Conservation (phyloP, 2,797 vertebrate genomes). For the Echeneis naucrates region DNA sequence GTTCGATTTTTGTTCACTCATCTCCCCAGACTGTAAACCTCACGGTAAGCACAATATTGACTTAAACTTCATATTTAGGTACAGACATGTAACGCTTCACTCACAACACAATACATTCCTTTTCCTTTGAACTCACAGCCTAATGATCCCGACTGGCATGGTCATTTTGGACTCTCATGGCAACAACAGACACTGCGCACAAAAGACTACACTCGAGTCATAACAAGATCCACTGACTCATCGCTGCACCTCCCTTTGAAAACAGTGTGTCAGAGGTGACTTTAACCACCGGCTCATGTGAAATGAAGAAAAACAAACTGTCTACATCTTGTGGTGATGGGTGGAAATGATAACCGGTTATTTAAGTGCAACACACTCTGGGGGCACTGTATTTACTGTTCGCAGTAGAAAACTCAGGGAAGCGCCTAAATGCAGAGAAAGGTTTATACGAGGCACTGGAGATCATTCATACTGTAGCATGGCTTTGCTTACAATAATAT, state of each 20-base stretch:
- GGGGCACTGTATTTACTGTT: constrained; percentile 36
- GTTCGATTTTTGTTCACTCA: constrained; percentile 27
- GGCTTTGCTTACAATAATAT: constrained; percentile 53
- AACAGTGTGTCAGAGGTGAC: constrained; percentile 17
- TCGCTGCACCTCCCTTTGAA: constrained; percentile 7
- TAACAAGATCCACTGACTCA: constrained; percentile 34
- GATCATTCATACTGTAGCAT: constrained; percentile 59
- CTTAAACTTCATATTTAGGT: constrained; percentile 52
- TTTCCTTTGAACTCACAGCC: constrained; percentile 33
- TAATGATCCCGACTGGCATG: constrained; percentile 1
- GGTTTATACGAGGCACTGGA: constrained; percentile 74
- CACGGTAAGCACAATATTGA: constrained; percentile 48
- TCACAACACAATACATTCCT: constrained; percentile 65
- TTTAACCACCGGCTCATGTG: constrained; percentile 31
- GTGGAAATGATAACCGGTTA: constrained; percentile 31
- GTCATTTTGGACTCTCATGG: constrained; percentile 18
- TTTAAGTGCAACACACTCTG: constrained; percentile 65
- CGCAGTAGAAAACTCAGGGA: constrained; percentile 34
- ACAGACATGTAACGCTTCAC: constrained; percentile 47
- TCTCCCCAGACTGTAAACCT: constrained; percentile 40
- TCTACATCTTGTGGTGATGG: constrained; percentile 11
- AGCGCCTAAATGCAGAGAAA: constrained; percentile 36
- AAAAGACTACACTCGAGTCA: constrained; percentile 36
- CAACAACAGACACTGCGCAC: constrained; percentile 31
- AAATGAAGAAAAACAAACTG: constrained; percentile 33